Conservation (phyloP, 2,113 vertebrate genomes). For the Callionymus lyra region DNA sequence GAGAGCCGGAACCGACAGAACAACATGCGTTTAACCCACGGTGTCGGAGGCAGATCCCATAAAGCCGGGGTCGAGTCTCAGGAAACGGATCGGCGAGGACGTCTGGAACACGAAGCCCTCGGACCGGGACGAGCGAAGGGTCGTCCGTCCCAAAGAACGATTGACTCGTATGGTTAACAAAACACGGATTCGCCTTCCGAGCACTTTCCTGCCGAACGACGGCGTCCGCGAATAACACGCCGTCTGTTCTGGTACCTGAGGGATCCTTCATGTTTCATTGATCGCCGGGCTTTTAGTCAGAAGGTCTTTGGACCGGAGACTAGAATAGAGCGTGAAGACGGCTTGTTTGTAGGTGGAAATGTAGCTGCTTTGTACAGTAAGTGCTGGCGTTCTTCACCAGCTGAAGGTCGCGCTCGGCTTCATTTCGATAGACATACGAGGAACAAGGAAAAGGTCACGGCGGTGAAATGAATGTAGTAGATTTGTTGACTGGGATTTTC, state of each 20-base stretch:
- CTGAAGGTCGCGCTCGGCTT: constrained; percentile 5
- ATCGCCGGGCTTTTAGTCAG: constrained; percentile 49
- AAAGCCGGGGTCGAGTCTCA: constrained; percentile 19
- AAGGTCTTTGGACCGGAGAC: constrained; percentile 33
- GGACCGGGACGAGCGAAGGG: constrained; percentile 31
- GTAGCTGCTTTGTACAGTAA: constrained; percentile 32
- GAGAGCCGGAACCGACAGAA: neutral
- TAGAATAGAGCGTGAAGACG: constrained; percentile 18
- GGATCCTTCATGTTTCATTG: constrained; percentile 59
- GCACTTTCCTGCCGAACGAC: constrained; percentile 27
- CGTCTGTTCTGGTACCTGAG: constrained; percentile 29
- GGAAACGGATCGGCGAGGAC: constrained; percentile 40
- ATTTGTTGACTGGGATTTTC: constrained; percentile 12
- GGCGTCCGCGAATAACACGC: constrained; percentile 41
- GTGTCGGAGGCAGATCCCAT: constrained; percentile 25
- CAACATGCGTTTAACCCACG: constrained; percentile 21
- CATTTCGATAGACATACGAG: constrained; percentile 16
- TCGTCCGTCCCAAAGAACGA: constrained; percentile 34
- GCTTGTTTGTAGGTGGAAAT: constrained; percentile 26
- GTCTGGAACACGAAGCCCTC: constrained; percentile 29
- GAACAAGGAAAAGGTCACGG: constrained; percentile 17
- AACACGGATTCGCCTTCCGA: constrained; percentile 42
- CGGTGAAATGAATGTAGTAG: constrained; percentile 2
- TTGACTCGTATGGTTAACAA: constrained; percentile 48
- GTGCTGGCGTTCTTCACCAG: constrained; percentile 21